These are phyloP conservation scores for Apostichopus californicus DNA, from an alignment of 35 echinoderm and acorn worm species.

Conservation along the genomic window DNA sequence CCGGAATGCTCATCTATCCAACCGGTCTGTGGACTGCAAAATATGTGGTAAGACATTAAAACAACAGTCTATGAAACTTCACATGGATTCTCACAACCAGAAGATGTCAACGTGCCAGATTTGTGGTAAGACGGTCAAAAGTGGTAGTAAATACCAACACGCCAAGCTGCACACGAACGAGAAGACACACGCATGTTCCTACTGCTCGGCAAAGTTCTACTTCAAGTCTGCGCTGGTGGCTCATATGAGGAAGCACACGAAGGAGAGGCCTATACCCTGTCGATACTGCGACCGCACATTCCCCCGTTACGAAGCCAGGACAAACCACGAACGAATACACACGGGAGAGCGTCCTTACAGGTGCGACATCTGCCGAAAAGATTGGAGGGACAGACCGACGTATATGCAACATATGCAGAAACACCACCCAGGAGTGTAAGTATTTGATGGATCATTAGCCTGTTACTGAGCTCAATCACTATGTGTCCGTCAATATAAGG, in stretches of 20 bases:
- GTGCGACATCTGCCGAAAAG: conserved; percentile 38
- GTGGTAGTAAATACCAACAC: conserved; percentile 10
- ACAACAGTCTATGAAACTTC: conserved; percentile 14
- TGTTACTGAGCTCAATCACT: too few species aligned
- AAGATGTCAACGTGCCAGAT: conserved; percentile 33
- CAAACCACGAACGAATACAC: conserved; percentile 30
- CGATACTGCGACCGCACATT: conserved; percentile 32
- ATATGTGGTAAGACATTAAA: conserved; percentile 47
- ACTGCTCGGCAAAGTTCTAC: conserved; percentile 17
- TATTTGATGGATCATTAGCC: neutral
- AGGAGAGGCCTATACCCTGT: conserved; percentile 43
- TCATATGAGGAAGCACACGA: conserved; percentile 30
- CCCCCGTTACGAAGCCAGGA: conserved; percentile 21
- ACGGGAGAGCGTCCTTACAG: conserved; percentile 48
- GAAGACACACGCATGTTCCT: conserved; percentile 23
- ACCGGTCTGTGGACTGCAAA: neutral
- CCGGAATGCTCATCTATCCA: neutral
- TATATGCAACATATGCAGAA: conserved; percentile 56
- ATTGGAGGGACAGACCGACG: conserved; percentile 45
- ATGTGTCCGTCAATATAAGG: too few species aligned
- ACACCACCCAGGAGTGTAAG: conserved; percentile 56
- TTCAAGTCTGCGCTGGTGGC: conserved; percentile 33
- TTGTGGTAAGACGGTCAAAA: conserved; percentile 6
- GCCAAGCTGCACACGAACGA: conserved; percentile 28
- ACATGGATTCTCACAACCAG: conserved; percentile 34